Conservation (phyloP, 1,140 invertebrate species). For the Musca domestica region DNA sequence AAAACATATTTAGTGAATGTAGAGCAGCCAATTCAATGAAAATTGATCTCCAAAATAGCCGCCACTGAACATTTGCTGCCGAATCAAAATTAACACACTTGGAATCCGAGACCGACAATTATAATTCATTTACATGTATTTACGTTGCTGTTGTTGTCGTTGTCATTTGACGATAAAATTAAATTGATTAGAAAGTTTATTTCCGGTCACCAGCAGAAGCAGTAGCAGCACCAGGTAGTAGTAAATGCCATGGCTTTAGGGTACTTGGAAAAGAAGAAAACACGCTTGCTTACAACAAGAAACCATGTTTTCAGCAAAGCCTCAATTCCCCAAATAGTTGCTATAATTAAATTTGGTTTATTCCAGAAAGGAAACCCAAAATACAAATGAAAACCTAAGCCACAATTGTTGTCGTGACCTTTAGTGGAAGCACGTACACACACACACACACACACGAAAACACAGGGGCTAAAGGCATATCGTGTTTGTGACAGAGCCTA, state of each 20-base stretch:
- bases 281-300: too few species aligned
- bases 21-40: too few species aligned
- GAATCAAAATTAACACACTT: too few species aligned
- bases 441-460: background rate
- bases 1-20: too few species aligned
- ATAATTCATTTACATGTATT: conserved; percentile 16
- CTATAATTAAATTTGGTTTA: conserved; percentile 19
- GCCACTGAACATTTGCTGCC: too few species aligned
- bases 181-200: conserved; percentile 28
- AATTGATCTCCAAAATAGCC: too few species aligned
- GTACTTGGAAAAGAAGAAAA: too few species aligned
- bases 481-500: too few species aligned
- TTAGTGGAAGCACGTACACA: background rate
- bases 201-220: conserved; percentile 12
- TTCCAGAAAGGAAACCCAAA: background rate
- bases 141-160: background rate
- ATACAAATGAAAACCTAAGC: conserved; percentile 1
- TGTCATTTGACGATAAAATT: conserved; percentile 22
- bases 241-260: too few species aligned
- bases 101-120: background rate
- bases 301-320: background rate
- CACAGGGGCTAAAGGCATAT: too few species aligned
- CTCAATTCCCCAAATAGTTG: conserved; percentile 21
- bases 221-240: too few species aligned
- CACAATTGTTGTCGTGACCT: background rate